Base-by-base conservation (phyloP, 2,113 vertebrate genomes). In the Pholis gunnellus region DNA sequence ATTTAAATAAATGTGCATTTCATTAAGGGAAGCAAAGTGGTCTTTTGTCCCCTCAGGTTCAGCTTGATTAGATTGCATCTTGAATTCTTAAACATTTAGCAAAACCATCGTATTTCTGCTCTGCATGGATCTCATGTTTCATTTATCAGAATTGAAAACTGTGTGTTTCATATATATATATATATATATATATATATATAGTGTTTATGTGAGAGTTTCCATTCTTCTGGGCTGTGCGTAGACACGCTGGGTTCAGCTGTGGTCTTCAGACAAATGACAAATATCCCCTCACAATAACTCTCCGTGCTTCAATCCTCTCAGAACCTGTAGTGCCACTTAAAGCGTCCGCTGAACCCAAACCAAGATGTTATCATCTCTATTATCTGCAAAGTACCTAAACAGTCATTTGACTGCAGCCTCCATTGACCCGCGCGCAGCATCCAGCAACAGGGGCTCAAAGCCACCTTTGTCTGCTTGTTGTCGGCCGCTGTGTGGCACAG, bases 391-490 rank as follows among this genome's bases (percentile, higher is more conserved):
- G 84, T 77, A 74, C 86, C 92, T 88, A 89, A 89, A 90, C 86
- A 85, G 74, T 80, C 46, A 57, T 88, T 90, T 80, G 79, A 64
- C 86, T 72, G 78, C 71, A 65, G 34, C 44, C 73, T 76, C 69
- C 85, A 38, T 2, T 86, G 75, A 91, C 69, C 83, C 61, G 2
- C 63, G 10, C 78, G 40, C 57, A 69, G 66, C 87, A 74, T 66
- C 29, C 72, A 78, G 69, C 56, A 72, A 10, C 73, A 54, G 29
- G 57, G 54, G 68, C 89, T 94, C 81, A 93, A 95, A 92, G 92
- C 63, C 57, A 63, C 90, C 92, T 93, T 96, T 95, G 94, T 95
- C 59, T 85, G 84, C 36, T 42, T 29, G 78, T 46, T 78, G 74
- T 66, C 86, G 52, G 85, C 79, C 25, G 34, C 83, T 75, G 90